phyloP scores from a whole-genome alignment of 2,888 invertebrate species.

The Dryomyza anilis region DNA sequence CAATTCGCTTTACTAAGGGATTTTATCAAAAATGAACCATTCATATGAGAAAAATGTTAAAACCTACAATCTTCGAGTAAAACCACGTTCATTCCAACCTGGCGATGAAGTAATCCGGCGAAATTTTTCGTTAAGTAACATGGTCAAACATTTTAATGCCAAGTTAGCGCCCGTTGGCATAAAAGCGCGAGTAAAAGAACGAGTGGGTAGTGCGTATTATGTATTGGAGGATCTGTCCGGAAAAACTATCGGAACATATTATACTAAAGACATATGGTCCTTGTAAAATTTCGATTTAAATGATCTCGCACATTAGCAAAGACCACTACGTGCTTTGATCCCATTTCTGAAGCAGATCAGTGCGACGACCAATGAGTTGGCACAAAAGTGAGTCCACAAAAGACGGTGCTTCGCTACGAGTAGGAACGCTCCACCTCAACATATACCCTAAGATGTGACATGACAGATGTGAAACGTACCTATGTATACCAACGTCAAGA shows the following conservation, averaged over 20 bases:
- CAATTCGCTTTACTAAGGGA: background rate
- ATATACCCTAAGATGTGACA: no score
- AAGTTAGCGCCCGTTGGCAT: conserved; percentile 1
- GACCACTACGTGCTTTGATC: no score
- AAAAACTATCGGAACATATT: background rate
- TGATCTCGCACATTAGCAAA: no score
- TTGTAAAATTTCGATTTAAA: no score
- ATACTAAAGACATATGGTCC: background rate
- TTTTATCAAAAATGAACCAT: background rate
- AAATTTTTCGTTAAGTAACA: background rate
- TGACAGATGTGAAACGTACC: no score
- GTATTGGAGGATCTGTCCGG: no score
- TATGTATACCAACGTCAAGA: no score
- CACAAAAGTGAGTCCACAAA: no score
- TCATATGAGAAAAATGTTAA: background rate
- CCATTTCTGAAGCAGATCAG: no score
- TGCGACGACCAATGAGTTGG: no score
- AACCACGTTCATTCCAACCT: background rate
- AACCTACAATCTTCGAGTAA: background rate
- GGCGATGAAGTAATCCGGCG: background rate
- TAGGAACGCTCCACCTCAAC: no score
- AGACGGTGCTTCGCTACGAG: no score
- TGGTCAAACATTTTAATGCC: background rate
- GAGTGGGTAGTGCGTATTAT: background rate
- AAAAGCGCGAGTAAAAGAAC: background rate